Conservation (phyloP, 2,888 invertebrate species). For the Orthosia gothica region DNA sequence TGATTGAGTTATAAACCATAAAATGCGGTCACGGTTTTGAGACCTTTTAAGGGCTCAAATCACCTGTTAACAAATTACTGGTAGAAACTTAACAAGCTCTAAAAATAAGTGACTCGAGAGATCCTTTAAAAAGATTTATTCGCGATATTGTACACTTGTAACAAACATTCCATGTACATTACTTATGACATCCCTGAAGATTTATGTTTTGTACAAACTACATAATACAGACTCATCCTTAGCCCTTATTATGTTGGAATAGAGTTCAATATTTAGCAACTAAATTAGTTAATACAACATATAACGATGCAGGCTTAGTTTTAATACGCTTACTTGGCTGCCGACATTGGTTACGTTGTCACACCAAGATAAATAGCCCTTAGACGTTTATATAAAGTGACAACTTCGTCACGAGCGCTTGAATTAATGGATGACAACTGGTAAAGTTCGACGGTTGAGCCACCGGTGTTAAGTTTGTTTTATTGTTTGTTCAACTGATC, state of each 20-base stretch:
- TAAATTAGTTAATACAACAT: constrained; percentile 69
- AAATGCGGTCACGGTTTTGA: constrained; percentile 54
- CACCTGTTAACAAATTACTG: constrained; percentile 46
- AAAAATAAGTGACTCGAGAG: constrained; percentile 56
- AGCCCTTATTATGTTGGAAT: constrained; percentile 64
- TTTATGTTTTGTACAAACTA: constrained; percentile 75
- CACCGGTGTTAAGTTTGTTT: constrained; percentile 60
- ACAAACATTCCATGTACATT: constrained; percentile 76
- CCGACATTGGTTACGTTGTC: constrained; percentile 84
- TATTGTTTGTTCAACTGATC: constrained; percentile 61
- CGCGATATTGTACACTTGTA: constrained; percentile 72
- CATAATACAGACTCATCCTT: constrained; percentile 62
- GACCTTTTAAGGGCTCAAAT: constrained; percentile 51
- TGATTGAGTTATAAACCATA: constrained; percentile 56
- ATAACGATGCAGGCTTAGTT: constrained; percentile 76
- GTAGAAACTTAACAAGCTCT: constrained; percentile 18
- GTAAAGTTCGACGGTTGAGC: constrained; percentile 61
- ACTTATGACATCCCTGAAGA: constrained; percentile 78
- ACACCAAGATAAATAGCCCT: constrained; percentile 84
- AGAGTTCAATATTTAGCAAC: constrained; percentile 68
- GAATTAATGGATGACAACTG: constrained; percentile 71
- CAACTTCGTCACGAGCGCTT: constrained; percentile 81
- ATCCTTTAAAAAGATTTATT: constrained; percentile 72
- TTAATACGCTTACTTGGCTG: constrained; percentile 82
- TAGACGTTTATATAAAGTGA: constrained; percentile 81